Conservation (phyloP, 1,140 invertebrate species). For the Drosophila albomicans region DNA sequence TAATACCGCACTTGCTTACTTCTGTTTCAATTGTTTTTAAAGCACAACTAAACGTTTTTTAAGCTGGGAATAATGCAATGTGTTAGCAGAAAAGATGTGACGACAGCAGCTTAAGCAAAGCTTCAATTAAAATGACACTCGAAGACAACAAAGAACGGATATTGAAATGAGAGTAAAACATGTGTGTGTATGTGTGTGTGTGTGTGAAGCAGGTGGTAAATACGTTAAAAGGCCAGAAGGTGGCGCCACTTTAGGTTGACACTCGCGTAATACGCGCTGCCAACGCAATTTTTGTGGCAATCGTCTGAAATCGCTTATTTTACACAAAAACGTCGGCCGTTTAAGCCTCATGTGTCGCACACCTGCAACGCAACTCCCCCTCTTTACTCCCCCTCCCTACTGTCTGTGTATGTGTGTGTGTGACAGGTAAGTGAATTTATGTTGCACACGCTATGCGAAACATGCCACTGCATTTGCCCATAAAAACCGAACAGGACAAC, state of each 20-base stretch:
- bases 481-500: conserved; percentile 54
- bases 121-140: not conserved
- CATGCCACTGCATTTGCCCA: conserved; percentile 77
- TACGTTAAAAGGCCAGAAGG: not conserved
- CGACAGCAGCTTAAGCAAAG: too few species aligned
- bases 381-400: not conserved
- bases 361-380: conserved; percentile 12
- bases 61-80: too few species aligned
- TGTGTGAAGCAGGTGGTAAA: not conserved
- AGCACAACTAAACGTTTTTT: too few species aligned
- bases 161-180: not conserved
- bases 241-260: not conserved
- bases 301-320: conserved; percentile 64
- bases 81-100: too few species aligned
- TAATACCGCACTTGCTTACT: too few species aligned
- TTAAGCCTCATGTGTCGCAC: conserved; percentile 56
- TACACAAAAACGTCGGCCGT: conserved; percentile 65
- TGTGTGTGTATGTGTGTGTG: too few species aligned
- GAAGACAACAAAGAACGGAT: not conserved
- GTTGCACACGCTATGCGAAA: conserved; percentile 77
- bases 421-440: conserved; percentile 78
- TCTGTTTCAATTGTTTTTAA: too few species aligned
- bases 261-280: conserved; percentile 1
- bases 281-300: conserved; percentile 1
- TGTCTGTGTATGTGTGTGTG: conserved; percentile 47